These are phyloP conservation scores for Spilosoma lubricipeda DNA, from an alignment of 2,888 invertebrate genomes.

Conservation along the genomic window DNA sequence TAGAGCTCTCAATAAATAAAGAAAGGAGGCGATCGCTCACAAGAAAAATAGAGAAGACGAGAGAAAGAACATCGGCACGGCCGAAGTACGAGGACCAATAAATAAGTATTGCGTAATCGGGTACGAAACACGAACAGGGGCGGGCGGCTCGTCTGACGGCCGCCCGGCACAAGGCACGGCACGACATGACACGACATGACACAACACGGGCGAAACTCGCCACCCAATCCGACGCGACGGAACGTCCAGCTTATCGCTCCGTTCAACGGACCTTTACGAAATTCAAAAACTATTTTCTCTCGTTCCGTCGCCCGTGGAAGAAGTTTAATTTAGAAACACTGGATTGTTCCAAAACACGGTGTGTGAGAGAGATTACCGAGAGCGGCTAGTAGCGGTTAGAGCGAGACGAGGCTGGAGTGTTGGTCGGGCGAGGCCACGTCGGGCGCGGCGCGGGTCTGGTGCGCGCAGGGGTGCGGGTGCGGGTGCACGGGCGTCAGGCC, in stretches of 20 bases:
- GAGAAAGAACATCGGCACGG: constrained; percentile 42
- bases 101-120: constrained; percentile 45
- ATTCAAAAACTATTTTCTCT: not conserved
- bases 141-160: constrained; percentile 53
- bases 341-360: not conserved
- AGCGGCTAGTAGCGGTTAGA: constrained; percentile 62
- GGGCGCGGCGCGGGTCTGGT: constrained; percentile 91
- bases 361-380: not conserved
- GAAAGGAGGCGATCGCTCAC: constrained; percentile 49
- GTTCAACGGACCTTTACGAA: not conserved
- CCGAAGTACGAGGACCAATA: constrained; percentile 36
- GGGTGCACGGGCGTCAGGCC: constrained; percentile 93
- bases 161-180: constrained; percentile 23
- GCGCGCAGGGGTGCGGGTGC: constrained; percentile 90
- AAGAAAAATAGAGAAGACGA: constrained; percentile 44
- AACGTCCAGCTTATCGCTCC: not conserved
- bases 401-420: constrained; percentile 92
- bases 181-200: constrained; percentile 30
- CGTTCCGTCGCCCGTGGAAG: not conserved
- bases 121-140: constrained; percentile 59
- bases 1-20: constrained; percentile 69
- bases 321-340: not conserved
- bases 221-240: constrained; percentile 26
- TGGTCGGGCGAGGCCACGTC: constrained; percentile 91
- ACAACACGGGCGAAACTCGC: constrained; percentile 29